A percentile compares a stretch with the other conserved stretches of the same genome.
phyloP scores from a whole-genome alignment of 2,113 vertebrate genomes.

The Phaethon lepturus region DNA sequence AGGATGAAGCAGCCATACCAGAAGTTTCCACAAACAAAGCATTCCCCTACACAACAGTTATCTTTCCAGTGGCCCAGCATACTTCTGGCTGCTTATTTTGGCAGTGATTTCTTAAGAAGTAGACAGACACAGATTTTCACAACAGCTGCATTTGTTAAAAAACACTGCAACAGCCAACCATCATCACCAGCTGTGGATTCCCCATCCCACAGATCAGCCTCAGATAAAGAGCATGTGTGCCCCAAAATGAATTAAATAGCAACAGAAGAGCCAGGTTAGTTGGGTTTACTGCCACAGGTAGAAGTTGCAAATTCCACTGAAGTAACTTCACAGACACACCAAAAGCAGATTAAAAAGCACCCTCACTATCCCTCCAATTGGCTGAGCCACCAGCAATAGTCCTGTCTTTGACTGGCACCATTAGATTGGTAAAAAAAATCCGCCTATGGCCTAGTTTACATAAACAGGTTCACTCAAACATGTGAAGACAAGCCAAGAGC shows the following conservation, averaged over 20 bases:
- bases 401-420: neutral
- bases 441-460: neutral
- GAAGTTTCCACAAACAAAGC: conserved; percentile 20
- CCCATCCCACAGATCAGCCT: neutral
- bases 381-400: neutral
- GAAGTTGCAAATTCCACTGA: neutral
- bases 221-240: neutral
- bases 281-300: neutral
- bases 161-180: neutral
- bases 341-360: neutral
- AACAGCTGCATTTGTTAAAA: neutral
- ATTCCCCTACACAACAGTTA: neutral
- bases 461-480: neutral
- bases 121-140: neutral
- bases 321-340: neutral
- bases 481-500: neutral
- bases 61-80: neutral
- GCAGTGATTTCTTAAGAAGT: conserved; percentile 41
- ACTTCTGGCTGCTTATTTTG: conserved; percentile 24
- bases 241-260: neutral
- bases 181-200: neutral
- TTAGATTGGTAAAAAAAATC: neutral
- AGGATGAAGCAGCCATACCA: conserved; percentile 3
- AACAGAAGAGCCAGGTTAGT: neutral
- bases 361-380: neutral